A percentile compares a stretch with the other conserved stretches of the same genome.
These are phyloP conservation scores for Tholera decimalis DNA, from an alignment of 2,888 invertebrate genomes.

Conservation along the genomic window DNA sequence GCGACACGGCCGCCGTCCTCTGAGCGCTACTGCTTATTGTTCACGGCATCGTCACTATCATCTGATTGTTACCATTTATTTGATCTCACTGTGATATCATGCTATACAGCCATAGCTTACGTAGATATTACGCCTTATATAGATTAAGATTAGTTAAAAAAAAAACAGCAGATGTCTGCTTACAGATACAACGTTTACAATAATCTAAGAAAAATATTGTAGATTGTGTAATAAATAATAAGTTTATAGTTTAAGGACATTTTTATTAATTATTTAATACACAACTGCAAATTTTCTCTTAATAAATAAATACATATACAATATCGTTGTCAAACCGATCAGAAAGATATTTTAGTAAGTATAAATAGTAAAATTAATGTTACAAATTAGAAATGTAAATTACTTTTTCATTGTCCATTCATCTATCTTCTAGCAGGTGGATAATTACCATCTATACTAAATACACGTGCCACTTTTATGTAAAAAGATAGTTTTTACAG, in stretches of 20 bases:
- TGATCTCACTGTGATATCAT: constrained; percentile 40
- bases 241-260: too few species aligned
- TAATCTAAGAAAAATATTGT: too few species aligned
- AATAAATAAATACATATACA: too few species aligned
- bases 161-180: too few species aligned
- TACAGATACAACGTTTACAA: too few species aligned
- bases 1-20: constrained; percentile 84
- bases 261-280: too few species aligned
- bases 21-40: constrained; percentile 80
- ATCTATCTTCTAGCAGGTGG: constrained; percentile 8
- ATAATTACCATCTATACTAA: constrained; percentile 5
- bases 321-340: too few species aligned
- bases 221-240: too few species aligned
- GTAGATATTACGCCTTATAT: background rate
- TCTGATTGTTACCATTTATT: constrained; percentile 64
- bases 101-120: constrained; percentile 9
- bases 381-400: constrained; percentile 5
- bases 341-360: too few species aligned
- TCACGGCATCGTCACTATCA: constrained; percentile 67
- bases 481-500: constrained; percentile 7
- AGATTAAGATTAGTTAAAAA: too few species aligned
- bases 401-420: constrained; percentile 4
- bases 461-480: constrained; percentile 22
- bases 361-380: too few species aligned
- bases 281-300: too few species aligned